Evolutionary conservation across 2,113 vertebrate species (phyloP).

Genomic region (Rhinopomastus cyanomelas): DNA sequence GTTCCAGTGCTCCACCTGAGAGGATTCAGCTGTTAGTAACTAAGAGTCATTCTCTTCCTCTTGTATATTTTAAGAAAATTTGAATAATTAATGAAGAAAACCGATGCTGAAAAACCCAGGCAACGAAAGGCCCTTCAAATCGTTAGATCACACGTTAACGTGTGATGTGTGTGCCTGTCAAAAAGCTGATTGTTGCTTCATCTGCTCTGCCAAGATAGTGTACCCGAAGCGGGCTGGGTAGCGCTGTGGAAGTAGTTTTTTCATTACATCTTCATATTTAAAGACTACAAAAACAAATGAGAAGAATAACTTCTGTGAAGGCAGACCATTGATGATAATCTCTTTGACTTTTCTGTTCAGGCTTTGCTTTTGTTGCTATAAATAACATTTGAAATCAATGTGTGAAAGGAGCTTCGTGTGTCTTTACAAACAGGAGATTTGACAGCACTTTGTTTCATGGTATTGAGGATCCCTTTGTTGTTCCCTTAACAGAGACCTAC

Average conservation of each 20-base stretch:
- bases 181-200: constrained; percentile 62
- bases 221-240: constrained; percentile 62
- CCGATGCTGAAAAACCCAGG: not conserved
- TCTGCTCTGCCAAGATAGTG: constrained; percentile 66
- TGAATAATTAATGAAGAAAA: constrained; percentile 11
- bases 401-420: constrained; percentile 58
- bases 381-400: constrained; percentile 72
- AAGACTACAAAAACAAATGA: constrained; percentile 66
- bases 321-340: constrained; percentile 72
- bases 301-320: constrained; percentile 61
- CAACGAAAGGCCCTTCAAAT: constrained; percentile 28
- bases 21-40: not conserved
- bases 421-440: constrained; percentile 73
- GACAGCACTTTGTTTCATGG: constrained; percentile 74
- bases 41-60: not conserved
- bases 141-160: constrained; percentile 39
- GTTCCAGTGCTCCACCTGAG: too few species aligned
- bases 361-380: constrained; percentile 71
- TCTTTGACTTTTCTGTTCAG: constrained; percentile 76
- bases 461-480: constrained; percentile 78
- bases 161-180: constrained; percentile 60
- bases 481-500: constrained; percentile 71
- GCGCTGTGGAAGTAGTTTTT: constrained; percentile 52
- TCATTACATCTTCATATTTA: constrained; percentile 59
- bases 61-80: constrained; percentile 10